A percentile compares a stretch with the other conserved stretches of the same genome.
These are phyloP conservation scores for Paramuricea clavata DNA, from an alignment of 92 coral and sea anemone genomes.

Conservation along the genomic window DNA sequence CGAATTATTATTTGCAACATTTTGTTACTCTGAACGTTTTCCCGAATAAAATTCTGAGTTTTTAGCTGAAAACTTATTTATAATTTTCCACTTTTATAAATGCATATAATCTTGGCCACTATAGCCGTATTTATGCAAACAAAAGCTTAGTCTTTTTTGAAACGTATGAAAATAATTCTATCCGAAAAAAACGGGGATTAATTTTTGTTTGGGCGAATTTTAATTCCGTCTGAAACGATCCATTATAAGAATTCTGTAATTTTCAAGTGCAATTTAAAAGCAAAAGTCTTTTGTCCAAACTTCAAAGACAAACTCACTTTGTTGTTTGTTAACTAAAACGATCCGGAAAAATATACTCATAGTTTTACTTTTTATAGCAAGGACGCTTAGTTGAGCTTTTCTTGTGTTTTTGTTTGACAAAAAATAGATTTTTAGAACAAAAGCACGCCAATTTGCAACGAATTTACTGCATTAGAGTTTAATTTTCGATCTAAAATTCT, in stretches of 20 bases:
- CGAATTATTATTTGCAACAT: no score
- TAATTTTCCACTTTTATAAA: neutral
- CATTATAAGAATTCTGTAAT: neutral
- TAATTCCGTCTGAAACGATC: neutral
- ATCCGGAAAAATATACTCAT: neutral
- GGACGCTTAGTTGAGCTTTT: neutral
- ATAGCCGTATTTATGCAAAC: neutral
- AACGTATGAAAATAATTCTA: neutral
- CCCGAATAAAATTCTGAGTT: neutral
- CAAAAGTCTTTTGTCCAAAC: neutral
- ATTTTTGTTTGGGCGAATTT: neutral
- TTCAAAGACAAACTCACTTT: neutral
- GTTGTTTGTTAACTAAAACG: neutral
- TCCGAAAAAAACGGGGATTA: conserved; percentile 1
- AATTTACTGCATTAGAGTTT: neutral
- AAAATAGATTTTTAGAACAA: neutral
- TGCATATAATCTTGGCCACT: conserved; percentile 9
- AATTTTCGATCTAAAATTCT: neutral
- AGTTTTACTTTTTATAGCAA: neutral
- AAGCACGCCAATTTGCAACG: neutral
- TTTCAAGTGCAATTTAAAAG: neutral
- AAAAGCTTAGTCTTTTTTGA: conserved; percentile 7
- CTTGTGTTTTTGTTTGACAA: neutral
- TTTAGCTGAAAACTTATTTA: neutral
- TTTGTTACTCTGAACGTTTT: neutral